phyloP scores from a whole-genome alignment of 1,140 invertebrate species.

The Tenebrio molitor region DNA sequence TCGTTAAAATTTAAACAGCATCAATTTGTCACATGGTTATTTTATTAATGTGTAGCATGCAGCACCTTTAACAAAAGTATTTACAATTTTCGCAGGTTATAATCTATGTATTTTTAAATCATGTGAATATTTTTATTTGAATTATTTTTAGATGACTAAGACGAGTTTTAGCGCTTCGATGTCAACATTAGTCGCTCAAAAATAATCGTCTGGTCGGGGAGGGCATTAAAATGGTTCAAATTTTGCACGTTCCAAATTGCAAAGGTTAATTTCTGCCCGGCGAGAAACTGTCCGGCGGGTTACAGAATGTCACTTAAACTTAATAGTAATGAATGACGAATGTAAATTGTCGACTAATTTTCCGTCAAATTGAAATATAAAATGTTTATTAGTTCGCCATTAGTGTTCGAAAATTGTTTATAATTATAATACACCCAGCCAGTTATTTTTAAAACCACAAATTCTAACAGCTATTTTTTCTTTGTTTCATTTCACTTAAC shows the following conservation, averaged over 20 bases:
- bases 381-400: too few species aligned
- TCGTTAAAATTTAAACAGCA: slow-evolving; percentile 31
- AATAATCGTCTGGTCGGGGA: not conserved
- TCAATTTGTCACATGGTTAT: slow-evolving; percentile 22
- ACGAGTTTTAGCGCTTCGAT: not conserved
- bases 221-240: too few species aligned
- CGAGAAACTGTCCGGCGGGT: too few species aligned
- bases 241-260: too few species aligned
- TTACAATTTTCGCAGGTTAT: not conserved
- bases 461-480: not conserved
- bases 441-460: not conserved
- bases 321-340: too few species aligned
- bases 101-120: slow-evolving; percentile 18
- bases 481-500: slow-evolving; percentile 1
- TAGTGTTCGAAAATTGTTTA: too few species aligned
- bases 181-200: not conserved
- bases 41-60: slow-evolving; percentile 8
- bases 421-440: not conserved
- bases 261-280: too few species aligned
- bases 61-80: slow-evolving; percentile 10
- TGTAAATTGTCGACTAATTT: too few species aligned
- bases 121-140: slow-evolving; percentile 8
- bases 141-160: slow-evolving; percentile 16
- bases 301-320: too few species aligned
- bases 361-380: too few species aligned